phyloP scores from a whole-genome alignment of 2,797 vertebrate species.

The Acanthurus lineatus region DNA sequence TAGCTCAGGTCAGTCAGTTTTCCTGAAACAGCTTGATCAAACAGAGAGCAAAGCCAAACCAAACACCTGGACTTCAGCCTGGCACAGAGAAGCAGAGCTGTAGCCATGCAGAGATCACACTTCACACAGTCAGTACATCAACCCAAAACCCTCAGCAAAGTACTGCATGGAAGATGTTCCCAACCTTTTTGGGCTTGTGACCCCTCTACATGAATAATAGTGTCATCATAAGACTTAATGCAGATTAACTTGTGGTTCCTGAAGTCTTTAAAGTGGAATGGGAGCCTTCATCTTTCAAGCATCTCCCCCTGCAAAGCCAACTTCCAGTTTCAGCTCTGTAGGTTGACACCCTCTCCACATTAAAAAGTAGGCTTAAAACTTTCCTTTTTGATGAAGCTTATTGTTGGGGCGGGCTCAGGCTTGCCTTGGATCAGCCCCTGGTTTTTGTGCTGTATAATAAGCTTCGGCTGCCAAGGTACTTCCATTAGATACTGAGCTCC shows the following conservation, averaged over 20 bases:
- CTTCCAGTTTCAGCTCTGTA: too few relatives aligned
- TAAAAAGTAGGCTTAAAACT: neutral
- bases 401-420: too few relatives aligned
- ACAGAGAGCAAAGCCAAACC: constrained; percentile 79
- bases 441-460: too few relatives aligned
- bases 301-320: too few relatives aligned
- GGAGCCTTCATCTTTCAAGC: too few relatives aligned
- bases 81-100: constrained; percentile 67
- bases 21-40: constrained; percentile 84
- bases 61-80: constrained; percentile 83
- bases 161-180: constrained; percentile 7
- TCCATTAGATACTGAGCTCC: too few relatives aligned
- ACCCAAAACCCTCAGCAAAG: constrained; percentile 32
- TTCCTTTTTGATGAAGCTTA: too few relatives aligned
- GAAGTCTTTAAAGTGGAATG: too few relatives aligned
- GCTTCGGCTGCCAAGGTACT: too few relatives aligned
- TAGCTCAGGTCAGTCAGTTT: constrained; percentile 70
- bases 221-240: neutral
- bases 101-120: constrained; percentile 60
- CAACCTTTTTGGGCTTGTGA: neutral
- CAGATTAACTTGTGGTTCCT: too few relatives aligned
- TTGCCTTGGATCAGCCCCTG: too few relatives aligned
- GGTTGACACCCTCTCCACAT: too few relatives aligned
- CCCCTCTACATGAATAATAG: neutral
- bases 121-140: constrained; percentile 55